Evolutionary conservation across 1,140 invertebrate genomes (phyloP), one percentile per base, ranked within the genome.

Genomic region (Hycleus cichorii): DNA sequence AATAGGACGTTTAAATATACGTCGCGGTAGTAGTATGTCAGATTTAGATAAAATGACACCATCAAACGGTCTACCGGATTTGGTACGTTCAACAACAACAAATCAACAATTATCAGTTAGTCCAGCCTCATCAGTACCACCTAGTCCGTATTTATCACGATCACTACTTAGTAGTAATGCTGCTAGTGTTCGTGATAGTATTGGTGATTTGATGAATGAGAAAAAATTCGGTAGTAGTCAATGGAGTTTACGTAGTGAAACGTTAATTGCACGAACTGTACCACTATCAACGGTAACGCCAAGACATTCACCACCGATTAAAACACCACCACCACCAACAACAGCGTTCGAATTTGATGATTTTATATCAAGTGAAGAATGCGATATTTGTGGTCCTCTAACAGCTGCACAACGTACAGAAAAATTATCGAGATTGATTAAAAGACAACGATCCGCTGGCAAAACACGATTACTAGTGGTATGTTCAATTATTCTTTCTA

Each of bases 191-290:
- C 74, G 75, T 1, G 78, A 84, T 2, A 88, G 85, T 58, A 86
- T 89, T 40, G 87, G 87, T 4, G 87, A 89, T 71, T 71, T 89
- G 62, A 89, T 89, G 86, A 89, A 89, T 69, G 65, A 82, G 62
- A 84, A 84, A 67, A 83, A 81, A 64, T 88, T 85, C 64, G 84
- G 83, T 49, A 82, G 82, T 12, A 86, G 83, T 63, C 81, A 77
- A 60, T 85, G 81, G 78, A 84, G 82, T 63, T 78, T 87, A 1
- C 72, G 80, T 57, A 84, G 73, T 75, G 82, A 86, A 66, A 82
- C 81, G 32, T 71, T 86, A 53, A 81, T 89, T 10, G 84, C 87
- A 3, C 77, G 81, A 57, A 81, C 82, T 4, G 83, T 89, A 4
- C 86, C 87, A 0, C 64, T 89, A 12, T 85, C 86, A 58, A 89